Evolutionary conservation across 2,113 vertebrate genomes (phyloP).

Genomic region (Camelus dromedarius): DNA sequence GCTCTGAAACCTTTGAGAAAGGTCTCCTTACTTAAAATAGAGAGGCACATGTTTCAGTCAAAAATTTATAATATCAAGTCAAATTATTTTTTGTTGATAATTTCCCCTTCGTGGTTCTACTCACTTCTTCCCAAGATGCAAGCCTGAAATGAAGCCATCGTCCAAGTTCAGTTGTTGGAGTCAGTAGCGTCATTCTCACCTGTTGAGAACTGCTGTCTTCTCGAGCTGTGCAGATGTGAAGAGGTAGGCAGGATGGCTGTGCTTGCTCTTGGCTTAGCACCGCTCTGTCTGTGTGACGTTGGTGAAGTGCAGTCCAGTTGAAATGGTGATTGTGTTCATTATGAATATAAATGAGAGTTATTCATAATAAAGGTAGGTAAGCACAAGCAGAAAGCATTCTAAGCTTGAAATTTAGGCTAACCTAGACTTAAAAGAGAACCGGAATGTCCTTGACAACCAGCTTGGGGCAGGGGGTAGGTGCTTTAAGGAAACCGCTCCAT

Average conservation of each 20-base stretch:
- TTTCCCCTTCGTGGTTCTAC: not conserved
- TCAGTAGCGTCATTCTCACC: not conserved
- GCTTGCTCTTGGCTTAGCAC: not conserved
- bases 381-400: not conserved
- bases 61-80: not conserved
- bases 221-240: not conserved
- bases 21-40: not conserved
- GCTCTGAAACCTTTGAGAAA: conserved; percentile 32
- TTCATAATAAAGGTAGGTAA: conserved; percentile 21
- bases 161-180: not conserved
- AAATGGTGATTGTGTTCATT: not conserved
- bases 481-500: conserved; percentile 5
- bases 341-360: conserved; percentile 13
- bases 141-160: not conserved
- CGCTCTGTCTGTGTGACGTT: not conserved
- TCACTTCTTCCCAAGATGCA: not conserved
- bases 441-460: not conserved
- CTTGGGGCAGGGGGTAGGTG: not conserved
- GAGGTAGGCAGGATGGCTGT: not conserved
- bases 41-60: not conserved
- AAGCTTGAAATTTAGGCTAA: not conserved
- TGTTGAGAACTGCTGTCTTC: not conserved
- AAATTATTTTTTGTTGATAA: not conserved
- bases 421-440: not conserved
- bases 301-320: not conserved